A percentile compares a stretch with the other conserved stretches of the same genome.
Conservation (phyloP, 2,797 vertebrate genomes). For the Vultur gryphus region DNA sequence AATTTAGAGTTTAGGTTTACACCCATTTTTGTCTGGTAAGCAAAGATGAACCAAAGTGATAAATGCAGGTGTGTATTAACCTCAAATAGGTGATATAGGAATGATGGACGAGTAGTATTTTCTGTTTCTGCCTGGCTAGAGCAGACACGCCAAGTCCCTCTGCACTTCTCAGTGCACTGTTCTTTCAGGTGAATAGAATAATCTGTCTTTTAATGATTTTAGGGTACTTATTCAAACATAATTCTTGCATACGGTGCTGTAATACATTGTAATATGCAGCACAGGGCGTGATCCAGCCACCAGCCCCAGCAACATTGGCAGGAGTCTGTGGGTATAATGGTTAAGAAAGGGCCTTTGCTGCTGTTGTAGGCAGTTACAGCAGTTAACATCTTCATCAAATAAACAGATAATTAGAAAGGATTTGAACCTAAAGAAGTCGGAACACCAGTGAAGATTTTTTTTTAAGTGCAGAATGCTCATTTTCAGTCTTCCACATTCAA, state of each 20-base stretch:
- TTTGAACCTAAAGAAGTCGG: background rate
- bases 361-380: background rate
- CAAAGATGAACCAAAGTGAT: background rate
- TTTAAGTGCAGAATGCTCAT: background rate
- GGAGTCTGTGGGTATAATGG: background rate
- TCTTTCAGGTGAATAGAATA: background rate
- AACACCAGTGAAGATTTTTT: background rate
- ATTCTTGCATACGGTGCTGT: background rate
- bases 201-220: background rate
- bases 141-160: background rate
- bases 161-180: background rate
- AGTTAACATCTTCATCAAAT: background rate
- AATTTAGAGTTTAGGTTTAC: background rate
- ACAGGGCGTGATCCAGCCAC: background rate
- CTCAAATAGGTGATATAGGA: background rate
- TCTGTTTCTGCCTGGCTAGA: background rate
- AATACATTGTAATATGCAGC: background rate
- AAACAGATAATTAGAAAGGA: background rate
- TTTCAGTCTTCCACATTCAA: background rate
- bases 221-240: background rate
- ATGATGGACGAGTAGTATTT: background rate
- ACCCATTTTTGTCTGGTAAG: background rate
- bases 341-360: background rate
- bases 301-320: background rate
- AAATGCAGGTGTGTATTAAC: background rate